Percentiles rank a stretch among this genome's conserved stretches.
phyloP scores from a whole-genome alignment of 2,113 vertebrate genomes.

The Lycocorax pyrrhopterus region DNA sequence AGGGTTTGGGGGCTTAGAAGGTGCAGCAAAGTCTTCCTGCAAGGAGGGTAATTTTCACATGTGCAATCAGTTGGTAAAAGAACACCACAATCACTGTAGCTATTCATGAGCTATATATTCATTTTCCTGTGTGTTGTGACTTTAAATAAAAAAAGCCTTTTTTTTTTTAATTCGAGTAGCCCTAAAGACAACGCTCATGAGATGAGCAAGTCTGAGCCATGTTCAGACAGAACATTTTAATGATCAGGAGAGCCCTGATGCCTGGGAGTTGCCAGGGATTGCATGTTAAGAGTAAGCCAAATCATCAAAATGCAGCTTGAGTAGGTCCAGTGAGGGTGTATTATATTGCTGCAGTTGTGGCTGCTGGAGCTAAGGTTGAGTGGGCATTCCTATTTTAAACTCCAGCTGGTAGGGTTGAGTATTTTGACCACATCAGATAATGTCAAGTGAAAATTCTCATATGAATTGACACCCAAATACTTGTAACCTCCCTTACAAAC shows the following conservation, averaged over 20 bases:
- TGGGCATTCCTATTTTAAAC: constrained; percentile 41
- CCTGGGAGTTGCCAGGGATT: constrained; percentile 8
- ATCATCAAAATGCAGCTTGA: constrained; percentile 33
- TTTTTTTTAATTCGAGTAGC: constrained; percentile 14
- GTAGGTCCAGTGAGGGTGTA: background rate
- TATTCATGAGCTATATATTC: background rate
- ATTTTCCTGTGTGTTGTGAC: background rate
- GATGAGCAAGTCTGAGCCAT: constrained; percentile 2
- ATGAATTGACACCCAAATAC: constrained; percentile 1
- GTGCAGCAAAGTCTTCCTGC: background rate
- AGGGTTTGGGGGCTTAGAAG: background rate
- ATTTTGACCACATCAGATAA: constrained; percentile 6
- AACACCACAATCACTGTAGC: background rate
- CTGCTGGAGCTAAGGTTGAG: constrained; percentile 36
- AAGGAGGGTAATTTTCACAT: background rate
- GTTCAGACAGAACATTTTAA: constrained; percentile 38
- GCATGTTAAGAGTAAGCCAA: background rate
- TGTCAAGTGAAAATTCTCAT: constrained; percentile 37
- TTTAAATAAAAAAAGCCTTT: background rate
- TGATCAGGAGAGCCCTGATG: background rate
- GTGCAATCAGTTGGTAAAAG: constrained; percentile 30
- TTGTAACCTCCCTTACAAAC: background rate
- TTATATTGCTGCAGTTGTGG: background rate
- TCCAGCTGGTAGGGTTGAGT: background rate
- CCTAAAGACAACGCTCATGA: constrained; percentile 2